Conservation (phyloP, 2,888 invertebrate species). For the Epistrophella euchroma region DNA sequence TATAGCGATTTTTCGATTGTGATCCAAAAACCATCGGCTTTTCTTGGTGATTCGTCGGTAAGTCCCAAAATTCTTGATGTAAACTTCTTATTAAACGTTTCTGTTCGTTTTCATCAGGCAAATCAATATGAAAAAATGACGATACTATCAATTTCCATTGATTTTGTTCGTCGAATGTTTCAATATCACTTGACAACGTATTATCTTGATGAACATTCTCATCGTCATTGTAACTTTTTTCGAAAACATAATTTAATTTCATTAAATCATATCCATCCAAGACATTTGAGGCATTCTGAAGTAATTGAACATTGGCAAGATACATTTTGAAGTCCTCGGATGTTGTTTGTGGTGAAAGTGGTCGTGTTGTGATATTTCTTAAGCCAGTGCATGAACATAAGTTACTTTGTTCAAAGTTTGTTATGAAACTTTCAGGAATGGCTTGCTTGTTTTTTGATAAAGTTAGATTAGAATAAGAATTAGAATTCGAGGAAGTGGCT, state of each 20-base stretch:
- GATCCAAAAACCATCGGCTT: slow-evolving; percentile 95
- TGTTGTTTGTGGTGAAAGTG: slow-evolving; percentile 87
- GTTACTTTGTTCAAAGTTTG: slow-evolving; percentile 78
- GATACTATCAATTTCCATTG: slow-evolving; percentile 74
- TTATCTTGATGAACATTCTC: slow-evolving; percentile 45
- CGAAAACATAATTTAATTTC: slow-evolving; percentile 86
- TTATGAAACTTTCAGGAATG: slow-evolving; percentile 31
- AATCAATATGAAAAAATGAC: slow-evolving; percentile 77
- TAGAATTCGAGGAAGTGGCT: neutral
- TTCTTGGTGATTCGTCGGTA: slow-evolving; percentile 95
- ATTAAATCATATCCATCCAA: slow-evolving; percentile 86
- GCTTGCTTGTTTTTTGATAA: slow-evolving; percentile 26
- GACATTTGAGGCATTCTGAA: slow-evolving; percentile 89
- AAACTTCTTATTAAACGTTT: slow-evolving; percentile 87
- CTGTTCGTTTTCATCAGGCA: slow-evolving; percentile 87
- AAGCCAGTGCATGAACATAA: slow-evolving; percentile 83
- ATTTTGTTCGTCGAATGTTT: slow-evolving; percentile 79
- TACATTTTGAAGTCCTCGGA: slow-evolving; percentile 90
- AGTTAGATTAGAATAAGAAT: slow-evolving; percentile 21
- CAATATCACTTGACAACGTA: slow-evolving; percentile 59
- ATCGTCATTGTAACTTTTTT: slow-evolving; percentile 82
- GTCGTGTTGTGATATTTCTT: slow-evolving; percentile 87
- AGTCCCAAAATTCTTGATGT: slow-evolving; percentile 97
- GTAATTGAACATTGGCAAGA: slow-evolving; percentile 89
- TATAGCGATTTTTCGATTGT: slow-evolving; percentile 94